Evolutionary conservation across 2,113 vertebrate species (phyloP), one percentile per base, ranked within the genome.

Genomic region (Toxotes chatareus): DNA sequence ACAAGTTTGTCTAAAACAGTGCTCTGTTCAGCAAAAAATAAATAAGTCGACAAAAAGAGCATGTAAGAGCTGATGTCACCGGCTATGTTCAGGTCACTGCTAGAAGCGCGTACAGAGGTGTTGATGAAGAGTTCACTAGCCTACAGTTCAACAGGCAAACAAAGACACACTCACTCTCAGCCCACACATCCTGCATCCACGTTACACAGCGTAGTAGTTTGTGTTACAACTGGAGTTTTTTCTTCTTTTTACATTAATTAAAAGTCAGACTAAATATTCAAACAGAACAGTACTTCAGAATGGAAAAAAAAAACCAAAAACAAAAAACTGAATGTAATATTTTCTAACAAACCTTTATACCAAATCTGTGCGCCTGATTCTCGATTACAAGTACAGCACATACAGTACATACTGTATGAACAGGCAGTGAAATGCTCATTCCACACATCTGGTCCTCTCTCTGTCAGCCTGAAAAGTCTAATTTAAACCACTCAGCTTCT

Each of bases 361-460:
- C 84, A 79, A 75, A 84, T 84, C 72, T 87, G 88, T 83, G 86
- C 23, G 51, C 73, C 83, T 79, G 73, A 85, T 88, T 84, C 81
- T 86, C 61, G 49, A 82, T 88, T 64, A 85, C 82, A 84, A 82
- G 74, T 88, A 83, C 80, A 91, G 84, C 82, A 89, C 83, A 88
- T 85, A 85, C 82, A 91, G 83, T 87, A 84, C 73, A 79, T 73
- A 76, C 86, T 62, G 81, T 87, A 83, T 86, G 86, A 88, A 85
- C 85, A 87, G 93, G 93, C 93, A 93, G 91, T 93, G 93, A 92
- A 91, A 92, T 84, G 88, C 91, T 93, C 77, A 59, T 80, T 73
- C 59, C 75, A 53, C 85, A 83, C 84, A 46, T 76, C 73, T 36
- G 65, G 19, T 63, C 55, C 78, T 73, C 80, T 66, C 73, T 73